Percentiles rank a stretch among this genome's conserved stretches.
phyloP scores from a whole-genome alignment of 2,797 vertebrate species.

The Eupleurogrammus muticus region DNA sequence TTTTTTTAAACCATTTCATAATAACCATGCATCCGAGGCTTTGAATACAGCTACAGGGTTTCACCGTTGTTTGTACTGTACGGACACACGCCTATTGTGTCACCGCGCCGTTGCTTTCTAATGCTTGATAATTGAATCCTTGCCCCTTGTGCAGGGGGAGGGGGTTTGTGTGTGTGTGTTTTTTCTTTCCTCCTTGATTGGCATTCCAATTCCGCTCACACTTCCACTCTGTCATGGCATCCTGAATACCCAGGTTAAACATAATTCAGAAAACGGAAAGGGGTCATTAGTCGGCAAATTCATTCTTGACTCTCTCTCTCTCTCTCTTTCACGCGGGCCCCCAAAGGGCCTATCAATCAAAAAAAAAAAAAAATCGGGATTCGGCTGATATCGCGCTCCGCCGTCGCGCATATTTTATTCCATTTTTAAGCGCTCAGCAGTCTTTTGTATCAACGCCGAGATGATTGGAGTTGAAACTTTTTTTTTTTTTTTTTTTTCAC shows the following conservation, averaged over 20 bases:
- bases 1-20: no score
- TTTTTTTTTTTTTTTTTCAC: no score
- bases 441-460: conserved; percentile 55
- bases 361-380: no score
- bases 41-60: not conserved
- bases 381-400: conserved; percentile 59
- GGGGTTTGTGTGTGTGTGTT: no score
- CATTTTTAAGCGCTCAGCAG: conserved; percentile 60
- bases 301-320: conserved; percentile 66
- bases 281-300: conserved; percentile 76
- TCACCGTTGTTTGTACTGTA: conserved; percentile 5
- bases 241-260: conserved; percentile 67
- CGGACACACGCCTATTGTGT: not conserved
- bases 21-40: conserved; percentile 75
- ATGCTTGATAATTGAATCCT: conserved; percentile 36
- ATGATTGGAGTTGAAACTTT: conserved; percentile 63
- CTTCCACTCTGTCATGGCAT: conserved; percentile 47
- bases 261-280: conserved; percentile 75
- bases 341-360: conserved; percentile 73
- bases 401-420: conserved; percentile 56
- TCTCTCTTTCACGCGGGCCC: conserved; percentile 54
- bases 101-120: conserved; percentile 35
- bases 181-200: conserved; percentile 58
- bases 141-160: not conserved
- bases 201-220: conserved; percentile 55